Conservation (phyloP, 2,888 invertebrate genomes). For the Acanthococcus lagerstroemiae region DNA sequence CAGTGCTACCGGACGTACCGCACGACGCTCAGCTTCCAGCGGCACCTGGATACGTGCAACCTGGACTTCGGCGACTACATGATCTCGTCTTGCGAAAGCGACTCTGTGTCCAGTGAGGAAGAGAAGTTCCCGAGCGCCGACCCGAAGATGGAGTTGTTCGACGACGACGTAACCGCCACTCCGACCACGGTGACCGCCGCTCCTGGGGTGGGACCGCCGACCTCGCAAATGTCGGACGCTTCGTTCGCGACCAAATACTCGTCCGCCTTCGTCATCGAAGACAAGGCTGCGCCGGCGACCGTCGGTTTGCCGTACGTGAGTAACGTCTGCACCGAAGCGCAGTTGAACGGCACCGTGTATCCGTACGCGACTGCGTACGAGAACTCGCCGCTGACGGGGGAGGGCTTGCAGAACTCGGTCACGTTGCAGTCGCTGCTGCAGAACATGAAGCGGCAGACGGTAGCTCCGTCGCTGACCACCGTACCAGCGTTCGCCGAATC, state of each 20-base stretch:
- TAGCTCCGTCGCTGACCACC: neutral
- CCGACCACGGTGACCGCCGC: neutral
- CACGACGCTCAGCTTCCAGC: slow-evolving; percentile 68
- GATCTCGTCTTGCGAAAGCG: slow-evolving; percentile 66
- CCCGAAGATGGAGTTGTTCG: neutral
- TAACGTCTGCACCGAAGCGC: too few relatives aligned
- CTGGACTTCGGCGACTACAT: slow-evolving; percentile 49
- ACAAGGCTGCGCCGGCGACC: neutral
- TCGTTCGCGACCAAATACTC: neutral
- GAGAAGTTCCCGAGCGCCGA: slow-evolving; percentile 26
- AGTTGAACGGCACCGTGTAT: neutral
- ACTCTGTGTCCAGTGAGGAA: slow-evolving; percentile 47
- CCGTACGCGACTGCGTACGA: neutral
- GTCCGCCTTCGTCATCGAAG: neutral
- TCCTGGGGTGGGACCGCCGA: neutral
- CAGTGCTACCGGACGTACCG: slow-evolving; percentile 79
- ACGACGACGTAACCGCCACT: neutral
- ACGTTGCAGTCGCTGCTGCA: neutral
- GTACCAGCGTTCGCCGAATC: too few relatives aligned
- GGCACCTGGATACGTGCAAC: slow-evolving; percentile 61
- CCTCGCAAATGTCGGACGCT: neutral
- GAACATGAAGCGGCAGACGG: neutral
- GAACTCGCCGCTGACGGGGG: neutral
- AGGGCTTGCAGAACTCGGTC: neutral
- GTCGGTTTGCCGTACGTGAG: neutral